phyloP scores from a whole-genome alignment of 2,888 invertebrate genomes.

The Dysmachus trigonus region DNA sequence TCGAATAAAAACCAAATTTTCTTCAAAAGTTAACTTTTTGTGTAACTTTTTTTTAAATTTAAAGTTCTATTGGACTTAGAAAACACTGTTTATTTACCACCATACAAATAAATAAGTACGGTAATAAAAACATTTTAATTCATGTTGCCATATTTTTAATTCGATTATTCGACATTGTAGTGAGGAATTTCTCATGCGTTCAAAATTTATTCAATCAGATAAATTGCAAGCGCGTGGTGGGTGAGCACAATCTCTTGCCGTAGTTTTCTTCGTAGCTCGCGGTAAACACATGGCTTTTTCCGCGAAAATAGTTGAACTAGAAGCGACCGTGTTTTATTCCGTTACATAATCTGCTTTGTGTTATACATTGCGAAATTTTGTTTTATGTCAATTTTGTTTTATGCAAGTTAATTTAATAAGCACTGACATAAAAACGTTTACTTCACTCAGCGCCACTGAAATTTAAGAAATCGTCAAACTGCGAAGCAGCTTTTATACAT shows the following conservation, averaged over 20 bases:
- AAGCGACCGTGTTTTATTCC: not conserved
- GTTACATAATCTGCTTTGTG: not conserved
- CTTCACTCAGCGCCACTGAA: not conserved
- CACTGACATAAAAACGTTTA: not conserved
- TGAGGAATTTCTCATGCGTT: not conserved
- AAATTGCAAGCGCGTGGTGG: not conserved
- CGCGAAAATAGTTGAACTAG: not conserved
- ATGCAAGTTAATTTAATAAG: not conserved
- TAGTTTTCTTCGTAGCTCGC: not conserved
- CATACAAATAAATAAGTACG: too few relatives aligned
- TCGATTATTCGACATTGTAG: not conserved
- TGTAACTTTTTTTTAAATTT: too few relatives aligned
- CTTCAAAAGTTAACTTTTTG: too few relatives aligned
- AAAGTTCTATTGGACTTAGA: too few relatives aligned
- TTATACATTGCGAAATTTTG: not conserved
- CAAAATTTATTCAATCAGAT: not conserved
- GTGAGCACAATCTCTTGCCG: not conserved
- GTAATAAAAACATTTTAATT: too few relatives aligned
- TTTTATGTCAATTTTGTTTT: not conserved
- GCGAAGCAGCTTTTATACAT: too few relatives aligned
- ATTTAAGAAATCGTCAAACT: not conserved
- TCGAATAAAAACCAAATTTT: too few relatives aligned
- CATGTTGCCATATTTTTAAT: too few relatives aligned
- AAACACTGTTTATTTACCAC: too few relatives aligned
- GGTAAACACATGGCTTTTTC: not conserved